Conservation (phyloP, 2,113 vertebrate genomes). For the Brachyhypopomus gauderio region DNA sequence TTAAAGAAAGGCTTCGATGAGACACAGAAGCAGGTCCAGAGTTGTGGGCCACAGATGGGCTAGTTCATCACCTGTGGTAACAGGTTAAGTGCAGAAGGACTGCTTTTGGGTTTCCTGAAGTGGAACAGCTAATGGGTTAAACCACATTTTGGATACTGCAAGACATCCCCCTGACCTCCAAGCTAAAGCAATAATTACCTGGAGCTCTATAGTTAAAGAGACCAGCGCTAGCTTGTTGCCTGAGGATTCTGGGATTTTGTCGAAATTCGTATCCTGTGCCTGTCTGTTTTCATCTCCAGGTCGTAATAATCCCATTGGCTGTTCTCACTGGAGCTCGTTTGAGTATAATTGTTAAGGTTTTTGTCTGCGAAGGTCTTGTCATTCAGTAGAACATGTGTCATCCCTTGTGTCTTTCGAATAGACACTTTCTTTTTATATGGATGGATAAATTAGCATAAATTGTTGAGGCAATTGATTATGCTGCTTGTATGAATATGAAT, state of each 20-base stretch:
- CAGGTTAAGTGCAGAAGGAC: neutral
- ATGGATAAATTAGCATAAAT: constrained; percentile 22
- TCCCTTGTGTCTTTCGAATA: constrained; percentile 12
- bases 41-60: neutral
- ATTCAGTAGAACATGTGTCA: neutral
- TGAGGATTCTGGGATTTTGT: neutral
- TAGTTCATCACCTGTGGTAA: neutral
- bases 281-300: neutral
- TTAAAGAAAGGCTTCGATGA: constrained; percentile 14
- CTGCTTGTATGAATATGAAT: constrained; percentile 19
- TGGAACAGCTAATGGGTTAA: neutral
- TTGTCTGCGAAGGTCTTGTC: neutral
- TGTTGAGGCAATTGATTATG: constrained; percentile 19
- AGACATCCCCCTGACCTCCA: neutral
- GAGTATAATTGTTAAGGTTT: neutral
- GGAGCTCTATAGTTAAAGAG: neutral
- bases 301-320: neutral
- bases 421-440: neutral
- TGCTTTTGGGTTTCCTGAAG: neutral
- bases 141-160: neutral
- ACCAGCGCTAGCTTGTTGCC: neutral
- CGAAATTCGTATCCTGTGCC: neutral
- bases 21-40: neutral
- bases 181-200: neutral
- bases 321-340: neutral